Evolutionary conservation across 2,113 vertebrate species (phyloP).

Genomic region (Coreoperca whiteheadi): DNA sequence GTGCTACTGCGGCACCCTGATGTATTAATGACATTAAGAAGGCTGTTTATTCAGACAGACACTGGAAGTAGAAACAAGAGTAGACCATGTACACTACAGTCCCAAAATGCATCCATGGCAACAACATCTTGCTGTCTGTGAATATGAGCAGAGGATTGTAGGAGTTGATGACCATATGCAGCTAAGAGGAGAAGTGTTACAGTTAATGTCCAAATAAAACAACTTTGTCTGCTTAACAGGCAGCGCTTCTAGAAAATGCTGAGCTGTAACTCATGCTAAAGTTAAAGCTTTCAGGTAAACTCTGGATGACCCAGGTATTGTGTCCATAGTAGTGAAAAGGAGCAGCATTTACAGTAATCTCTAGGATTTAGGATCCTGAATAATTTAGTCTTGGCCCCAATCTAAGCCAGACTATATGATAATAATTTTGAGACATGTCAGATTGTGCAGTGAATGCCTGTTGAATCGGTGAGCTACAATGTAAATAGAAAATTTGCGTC

Average conservation of each 20-base stretch:
- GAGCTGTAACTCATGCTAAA: neutral
- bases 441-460: neutral
- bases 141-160: neutral
- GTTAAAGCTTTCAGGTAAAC: neutral
- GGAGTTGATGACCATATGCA: neutral
- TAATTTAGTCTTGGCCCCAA: conserved; percentile 1
- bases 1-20: neutral
- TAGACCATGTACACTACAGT: conserved; percentile 16
- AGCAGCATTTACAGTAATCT: neutral
- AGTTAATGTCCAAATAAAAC: neutral
- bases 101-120: neutral
- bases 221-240: neutral
- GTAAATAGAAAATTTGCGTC: neutral
- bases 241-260: neutral
- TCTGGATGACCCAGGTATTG: neutral
- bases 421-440: neutral
- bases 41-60: neutral
- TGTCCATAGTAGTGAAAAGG: neutral
- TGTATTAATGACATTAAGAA: conserved; percentile 11
- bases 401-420: neutral
- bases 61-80: conserved; percentile 20
- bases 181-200: neutral
- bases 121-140: neutral
- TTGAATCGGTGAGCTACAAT: neutral
- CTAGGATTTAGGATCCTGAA: neutral